phyloP scores from a whole-genome alignment of 1,140 invertebrate species.

The Solenopsis fugax region DNA sequence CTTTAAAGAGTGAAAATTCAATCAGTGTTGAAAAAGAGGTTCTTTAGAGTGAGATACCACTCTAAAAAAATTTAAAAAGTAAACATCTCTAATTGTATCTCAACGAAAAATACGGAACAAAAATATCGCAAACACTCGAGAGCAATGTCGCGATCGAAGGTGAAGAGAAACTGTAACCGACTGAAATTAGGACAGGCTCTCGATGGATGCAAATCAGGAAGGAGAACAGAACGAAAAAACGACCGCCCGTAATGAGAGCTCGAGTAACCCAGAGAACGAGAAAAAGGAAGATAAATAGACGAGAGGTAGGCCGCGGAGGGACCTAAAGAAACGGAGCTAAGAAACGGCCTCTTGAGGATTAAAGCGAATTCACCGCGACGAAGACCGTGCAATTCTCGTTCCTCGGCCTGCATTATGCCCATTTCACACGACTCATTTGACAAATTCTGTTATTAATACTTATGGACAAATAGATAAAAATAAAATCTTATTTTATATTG shows the following conservation, averaged over 20 bases:
- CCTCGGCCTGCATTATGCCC: background rate
- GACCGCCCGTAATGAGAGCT: constrained; percentile 35
- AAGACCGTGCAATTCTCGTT: constrained; percentile 64
- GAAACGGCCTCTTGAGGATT: constrained; percentile 58
- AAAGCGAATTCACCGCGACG: constrained; percentile 70
- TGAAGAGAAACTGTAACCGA: constrained; percentile 11
- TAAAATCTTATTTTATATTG: background rate
- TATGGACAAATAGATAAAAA: background rate
- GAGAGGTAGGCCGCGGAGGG: constrained; percentile 4
- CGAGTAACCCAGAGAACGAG: constrained; percentile 66
- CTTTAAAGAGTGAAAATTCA: too few relatives aligned
- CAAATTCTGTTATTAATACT: background rate
- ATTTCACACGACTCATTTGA: constrained; percentile 5
- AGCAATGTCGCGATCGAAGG: background rate
- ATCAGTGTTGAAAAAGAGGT: too few relatives aligned
- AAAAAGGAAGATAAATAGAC: constrained; percentile 53
- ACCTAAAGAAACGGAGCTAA: constrained; percentile 54
- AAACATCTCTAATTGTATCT: background rate
- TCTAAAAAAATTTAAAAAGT: too few relatives aligned
- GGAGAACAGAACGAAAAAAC: constrained; percentile 29
- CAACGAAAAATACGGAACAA: background rate
- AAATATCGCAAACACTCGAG: background rate
- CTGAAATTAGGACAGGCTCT: background rate
- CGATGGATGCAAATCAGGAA: constrained; percentile 32
- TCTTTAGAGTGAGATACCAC: too few relatives aligned